phyloP scores from a whole-genome alignment of 2,888 invertebrate species.

The Myopa tessellatipennis region DNA sequence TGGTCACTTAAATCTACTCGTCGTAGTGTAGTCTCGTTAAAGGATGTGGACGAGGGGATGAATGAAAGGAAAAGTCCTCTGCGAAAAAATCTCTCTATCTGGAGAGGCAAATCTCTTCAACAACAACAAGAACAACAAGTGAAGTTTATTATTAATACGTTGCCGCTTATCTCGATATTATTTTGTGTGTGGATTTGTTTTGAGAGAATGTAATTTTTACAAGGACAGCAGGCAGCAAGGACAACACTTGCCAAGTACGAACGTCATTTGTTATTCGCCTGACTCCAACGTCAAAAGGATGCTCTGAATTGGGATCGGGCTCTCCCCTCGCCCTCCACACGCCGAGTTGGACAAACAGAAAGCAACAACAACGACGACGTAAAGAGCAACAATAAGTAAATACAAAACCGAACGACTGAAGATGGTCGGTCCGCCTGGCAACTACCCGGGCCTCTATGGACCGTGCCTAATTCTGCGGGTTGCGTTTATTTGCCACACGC shows the following conservation, averaged over 20 bases:
- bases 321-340: neutral
- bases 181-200: conserved; percentile 20
- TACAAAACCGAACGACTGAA: conserved; percentile 27
- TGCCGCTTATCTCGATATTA: conserved; percentile 33
- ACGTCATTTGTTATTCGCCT: conserved; percentile 24
- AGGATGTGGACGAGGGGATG: neutral
- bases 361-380: neutral
- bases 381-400: conserved; percentile 28
- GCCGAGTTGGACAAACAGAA: neutral
- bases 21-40: neutral
- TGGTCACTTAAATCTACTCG: neutral
- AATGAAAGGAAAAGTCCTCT: neutral
- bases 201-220: neutral
- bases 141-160: conserved; percentile 22
- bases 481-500: conserved; percentile 56
- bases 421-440: conserved; percentile 14
- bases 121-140: neutral
- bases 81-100: neutral
- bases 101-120: neutral
- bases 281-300: neutral
- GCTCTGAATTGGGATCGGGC: neutral
- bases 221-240: conserved; percentile 8
- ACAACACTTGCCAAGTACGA: conserved; percentile 11
- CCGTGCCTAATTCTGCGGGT: conserved; percentile 62
- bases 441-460: conserved; percentile 37